phyloP scores from a whole-genome alignment of 2,113 vertebrate species.

The Chloebia gouldiae region DNA sequence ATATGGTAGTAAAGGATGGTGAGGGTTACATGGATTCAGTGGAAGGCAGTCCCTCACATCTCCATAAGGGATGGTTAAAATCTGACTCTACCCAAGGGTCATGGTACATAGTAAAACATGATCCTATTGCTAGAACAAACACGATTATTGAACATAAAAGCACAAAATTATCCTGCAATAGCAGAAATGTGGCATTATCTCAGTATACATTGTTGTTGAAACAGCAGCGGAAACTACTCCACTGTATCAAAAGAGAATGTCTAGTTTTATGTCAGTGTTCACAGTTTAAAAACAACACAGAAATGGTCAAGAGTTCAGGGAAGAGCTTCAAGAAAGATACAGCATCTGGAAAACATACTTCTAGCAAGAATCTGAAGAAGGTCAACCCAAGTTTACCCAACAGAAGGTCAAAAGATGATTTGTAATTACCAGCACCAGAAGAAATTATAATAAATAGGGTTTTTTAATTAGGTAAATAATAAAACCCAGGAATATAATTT shows the following conservation, averaged over 20 bases:
- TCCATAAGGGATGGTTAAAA: neutral
- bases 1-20: neutral
- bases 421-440: neutral
- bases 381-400: conserved; percentile 6
- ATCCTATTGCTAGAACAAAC: neutral
- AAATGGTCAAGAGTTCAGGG: neutral
- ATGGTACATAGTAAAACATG: neutral
- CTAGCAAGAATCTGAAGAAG: neutral
- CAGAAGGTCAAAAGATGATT: neutral
- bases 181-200: neutral
- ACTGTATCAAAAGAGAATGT: fast-evolving
- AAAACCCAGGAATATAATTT: neutral
- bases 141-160: neutral
- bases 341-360: conserved; percentile 7
- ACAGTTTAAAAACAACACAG: neutral
- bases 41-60: neutral
- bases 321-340: neutral
- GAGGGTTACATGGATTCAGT: fast-evolving
- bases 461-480: neutral
- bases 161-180: neutral
- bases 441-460: neutral
- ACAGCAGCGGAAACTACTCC: neutral
- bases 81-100: neutral
- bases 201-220: neutral
- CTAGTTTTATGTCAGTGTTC: neutral